Evolutionary conservation across 2,888 invertebrate genomes (phyloP), one percentile per base, ranked within the genome.

Genomic region (Andricus curvator): DNA sequence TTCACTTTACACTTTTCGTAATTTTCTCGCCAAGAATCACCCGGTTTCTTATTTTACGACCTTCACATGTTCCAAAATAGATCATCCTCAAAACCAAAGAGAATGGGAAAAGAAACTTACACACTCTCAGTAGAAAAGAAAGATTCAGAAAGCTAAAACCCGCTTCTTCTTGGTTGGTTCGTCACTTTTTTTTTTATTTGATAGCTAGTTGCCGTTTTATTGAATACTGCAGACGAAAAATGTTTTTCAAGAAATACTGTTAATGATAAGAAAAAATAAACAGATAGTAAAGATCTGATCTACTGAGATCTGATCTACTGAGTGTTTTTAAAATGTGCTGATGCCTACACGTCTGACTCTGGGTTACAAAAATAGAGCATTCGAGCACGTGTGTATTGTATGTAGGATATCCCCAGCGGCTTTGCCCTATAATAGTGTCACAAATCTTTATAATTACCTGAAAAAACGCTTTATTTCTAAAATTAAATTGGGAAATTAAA

Each of bases 281-380:
- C 51, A 56, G 56, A 56, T 29, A 74, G 51, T 74, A 56, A 74
- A 74, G 74, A 56, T 56, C 33, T 56, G 56, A 51, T 51, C 56
- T 56, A 74, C 56, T 56, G 74, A 74, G 29, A 56, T 33, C 51
- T 56, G 74, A 51, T 51, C 56, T 56, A 74, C 74, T 74, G 74
- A 74, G 74, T 74, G 74, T 74, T 74, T 74, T 74, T 74, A 74
- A 74, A 74, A 74, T 74, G 37, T 33, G 8, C 74, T 56, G n/a
- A 74, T 56, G 74, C n/a, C 74, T 51, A 56, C 33, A 74, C 74
- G 56, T 74, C 56, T 74, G 74, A 74, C 17, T 74, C 74, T 56
- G 20, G 20, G 74, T 74, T 74, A 74, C 56, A 74, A 74, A 74
- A 74, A 74, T 74, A 74, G 74, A 74, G 74, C 51, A n/a, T 29